These are phyloP conservation scores for Rissa tridactyla DNA, from an alignment of 2,113 vertebrate genomes.

Conservation along the genomic window DNA sequence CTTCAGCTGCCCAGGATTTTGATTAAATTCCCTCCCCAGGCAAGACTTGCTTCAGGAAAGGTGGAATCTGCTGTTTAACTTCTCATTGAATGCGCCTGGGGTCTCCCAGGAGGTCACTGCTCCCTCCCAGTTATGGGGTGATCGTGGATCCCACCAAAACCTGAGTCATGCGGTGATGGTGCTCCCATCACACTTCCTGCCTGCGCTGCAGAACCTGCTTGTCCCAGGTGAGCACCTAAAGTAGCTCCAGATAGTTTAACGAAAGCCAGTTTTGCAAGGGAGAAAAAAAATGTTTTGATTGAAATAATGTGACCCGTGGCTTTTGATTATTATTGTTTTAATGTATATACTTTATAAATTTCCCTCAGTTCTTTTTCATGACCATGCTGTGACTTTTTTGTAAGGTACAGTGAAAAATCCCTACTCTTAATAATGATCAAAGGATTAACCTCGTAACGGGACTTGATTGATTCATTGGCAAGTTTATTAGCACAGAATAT, in stretches of 20 bases:
- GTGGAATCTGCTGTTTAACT: background rate
- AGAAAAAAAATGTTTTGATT: background rate
- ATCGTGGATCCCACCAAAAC: background rate
- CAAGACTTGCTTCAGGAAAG: background rate
- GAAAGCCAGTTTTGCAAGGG: background rate
- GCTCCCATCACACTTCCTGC: background rate
- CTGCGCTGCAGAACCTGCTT: background rate
- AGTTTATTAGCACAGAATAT: constrained; percentile 41
- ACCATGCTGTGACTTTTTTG: background rate
- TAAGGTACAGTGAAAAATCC: background rate
- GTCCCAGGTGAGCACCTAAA: background rate
- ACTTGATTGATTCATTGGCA: constrained; percentile 45
- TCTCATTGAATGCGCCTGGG: accelerated
- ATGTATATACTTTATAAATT: background rate
- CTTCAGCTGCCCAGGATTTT: background rate
- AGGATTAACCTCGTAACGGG: background rate
- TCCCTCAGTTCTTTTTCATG: background rate
- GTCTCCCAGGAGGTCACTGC: background rate
- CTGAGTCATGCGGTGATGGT: accelerated
- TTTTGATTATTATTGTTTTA: background rate
- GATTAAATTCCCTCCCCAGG: background rate
- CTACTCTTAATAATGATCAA: constrained; percentile 22
- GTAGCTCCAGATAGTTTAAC: background rate
- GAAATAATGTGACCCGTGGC: background rate
- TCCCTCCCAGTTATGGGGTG: background rate